These are phyloP conservation scores for Pseudoips prasinana DNA, from an alignment of 2,888 invertebrate species.

Conservation along the genomic window DNA sequence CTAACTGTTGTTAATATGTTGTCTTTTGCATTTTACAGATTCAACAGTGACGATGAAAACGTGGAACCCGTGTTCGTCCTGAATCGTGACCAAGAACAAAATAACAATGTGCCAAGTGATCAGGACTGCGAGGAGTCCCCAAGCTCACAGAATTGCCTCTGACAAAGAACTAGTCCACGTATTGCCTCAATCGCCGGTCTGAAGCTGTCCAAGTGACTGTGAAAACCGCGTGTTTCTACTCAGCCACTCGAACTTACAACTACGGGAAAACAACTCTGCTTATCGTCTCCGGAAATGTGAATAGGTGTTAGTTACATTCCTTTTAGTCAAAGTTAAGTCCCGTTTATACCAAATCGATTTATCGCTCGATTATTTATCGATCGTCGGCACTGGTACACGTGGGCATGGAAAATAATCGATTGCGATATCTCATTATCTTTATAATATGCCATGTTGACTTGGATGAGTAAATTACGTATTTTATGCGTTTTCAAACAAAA, in stretches of 20 bases:
- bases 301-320: constrained; percentile 1
- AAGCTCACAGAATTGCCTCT: constrained; percentile 39
- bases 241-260: too few relatives aligned
- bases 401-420: too few relatives aligned
- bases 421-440: too few relatives aligned
- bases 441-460: too few relatives aligned
- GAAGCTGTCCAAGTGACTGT: constrained; percentile 10
- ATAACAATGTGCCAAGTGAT: constrained; percentile 56
- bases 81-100: constrained; percentile 58
- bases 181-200: constrained; percentile 22
- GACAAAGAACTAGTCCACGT: constrained; percentile 39
- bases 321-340: too few relatives aligned
- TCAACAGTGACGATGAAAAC: constrained; percentile 62
- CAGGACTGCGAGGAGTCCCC: constrained; percentile 41
- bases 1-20: too few relatives aligned
- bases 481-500: too few relatives aligned
- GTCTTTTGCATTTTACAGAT: constrained; percentile 43
- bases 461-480: too few relatives aligned
- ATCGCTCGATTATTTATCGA: too few relatives aligned
- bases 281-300: constrained; percentile 1
- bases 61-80: constrained; percentile 64
- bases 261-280: background rate
- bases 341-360: too few relatives aligned
- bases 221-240: background rate
- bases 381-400: too few relatives aligned